Base-by-base conservation (phyloP, 2,888 invertebrate species). In the Achlya flavicornis region DNA sequence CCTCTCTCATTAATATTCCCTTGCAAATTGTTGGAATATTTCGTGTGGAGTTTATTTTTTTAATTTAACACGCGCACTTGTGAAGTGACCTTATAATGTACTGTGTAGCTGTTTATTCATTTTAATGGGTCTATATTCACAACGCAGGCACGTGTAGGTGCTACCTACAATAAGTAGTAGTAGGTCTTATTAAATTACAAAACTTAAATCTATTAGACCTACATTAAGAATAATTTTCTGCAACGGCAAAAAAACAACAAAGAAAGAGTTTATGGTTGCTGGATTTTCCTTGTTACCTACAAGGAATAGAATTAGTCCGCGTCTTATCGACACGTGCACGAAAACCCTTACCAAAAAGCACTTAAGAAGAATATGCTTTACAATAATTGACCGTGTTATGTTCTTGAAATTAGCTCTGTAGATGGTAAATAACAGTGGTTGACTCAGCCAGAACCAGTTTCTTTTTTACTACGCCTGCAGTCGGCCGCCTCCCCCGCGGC, bases 1-100 rank as follows among this genome's bases (percentile, higher is more conserved):
- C 85, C 88, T 82, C 75, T 79, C 86, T 88, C 87, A 90, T 90
- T 90, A 89, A 87, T 88, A 88, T 87, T 84, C 86, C 78, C 85
- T 84, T 84, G 78, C 77, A 84, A 86, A 85, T 85, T 86, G 83
- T 85, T 84, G 69, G 75, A 80, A 82, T 82, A 80, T 79, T 82
- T 81, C 72, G 77, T 72, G 65, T 68, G 64, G 73, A 75, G 69
- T 75, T 74, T 75, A 12, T 41, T 75, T 77, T 79, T 78, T 78
- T 76, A 70, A 68, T 70, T 76, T 76, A 63, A 67, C 61, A 48
- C 63, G 35, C 68, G 66, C 64, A 66, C 66, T 68, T 70, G 70
- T 64, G 68, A 62, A 19, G n/a, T 53, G n/a, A 53, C 19, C n/a
- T n/a, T 53, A 53, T 10, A 53, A 53, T 19, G 7, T 12, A 41